Conservation (phyloP, 2,888 invertebrate genomes). For the Nomada ferruginata region DNA sequence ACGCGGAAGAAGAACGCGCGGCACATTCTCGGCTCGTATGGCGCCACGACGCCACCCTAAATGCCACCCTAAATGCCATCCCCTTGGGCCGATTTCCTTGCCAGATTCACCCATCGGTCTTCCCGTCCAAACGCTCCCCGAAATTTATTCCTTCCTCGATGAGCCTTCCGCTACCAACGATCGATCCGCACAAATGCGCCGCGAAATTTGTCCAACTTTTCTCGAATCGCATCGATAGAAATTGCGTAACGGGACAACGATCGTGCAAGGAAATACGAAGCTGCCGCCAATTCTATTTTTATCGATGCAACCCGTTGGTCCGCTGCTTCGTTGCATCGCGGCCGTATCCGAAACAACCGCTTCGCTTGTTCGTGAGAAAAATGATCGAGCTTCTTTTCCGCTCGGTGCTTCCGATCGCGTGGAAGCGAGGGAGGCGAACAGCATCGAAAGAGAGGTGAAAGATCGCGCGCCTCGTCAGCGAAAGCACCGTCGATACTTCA, state of each 20-base stretch:
- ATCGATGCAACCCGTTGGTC: not conserved
- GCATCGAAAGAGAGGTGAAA: constrained; percentile 19
- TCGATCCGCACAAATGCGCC: not conserved
- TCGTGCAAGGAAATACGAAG: constrained; percentile 10
- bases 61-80: constrained; percentile 62
- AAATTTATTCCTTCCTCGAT: not conserved
- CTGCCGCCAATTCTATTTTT: constrained; percentile 40
- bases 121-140: not conserved
- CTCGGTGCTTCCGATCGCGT: not conserved
- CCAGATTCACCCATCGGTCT: constrained; percentile 8
- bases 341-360: not conserved
- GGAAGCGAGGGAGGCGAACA: constrained; percentile 44
- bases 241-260: constrained; percentile 31
- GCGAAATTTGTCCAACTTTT: not conserved
- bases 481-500: constrained; percentile 69
- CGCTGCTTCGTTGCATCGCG: not conserved
- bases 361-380: too few relatives aligned
- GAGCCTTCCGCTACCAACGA: not conserved
- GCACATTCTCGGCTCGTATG: constrained; percentile 34
- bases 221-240: not conserved
- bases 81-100: constrained; percentile 22
- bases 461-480: constrained; percentile 62
- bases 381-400: too few relatives aligned
- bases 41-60: constrained; percentile 58
- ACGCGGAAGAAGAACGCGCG: constrained; percentile 55